phyloP scores from a whole-genome alignment of 1,140 invertebrate genomes.

The Contarinia nasturtii region DNA sequence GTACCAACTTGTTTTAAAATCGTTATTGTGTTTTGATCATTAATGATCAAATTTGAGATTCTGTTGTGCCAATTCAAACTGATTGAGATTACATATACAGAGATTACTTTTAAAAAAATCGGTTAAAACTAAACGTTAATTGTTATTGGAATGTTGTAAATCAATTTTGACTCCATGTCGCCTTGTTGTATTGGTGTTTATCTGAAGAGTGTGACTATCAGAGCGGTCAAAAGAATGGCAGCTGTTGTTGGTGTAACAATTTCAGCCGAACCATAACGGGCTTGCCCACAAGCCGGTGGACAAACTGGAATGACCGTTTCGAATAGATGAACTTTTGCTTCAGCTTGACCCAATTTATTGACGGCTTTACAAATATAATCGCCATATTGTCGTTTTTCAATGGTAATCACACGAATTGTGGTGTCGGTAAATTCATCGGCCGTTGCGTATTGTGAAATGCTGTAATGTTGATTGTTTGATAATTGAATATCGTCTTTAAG shows the following conservation, averaged over 20 bases:
- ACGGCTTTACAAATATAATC: slow-evolving; percentile 68
- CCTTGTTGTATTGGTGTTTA: too few species aligned
- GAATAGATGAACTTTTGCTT: slow-evolving; percentile 61
- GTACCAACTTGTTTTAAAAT: too few species aligned
- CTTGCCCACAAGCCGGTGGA: slow-evolving; percentile 73
- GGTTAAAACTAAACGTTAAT: too few species aligned
- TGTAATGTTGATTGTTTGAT: slow-evolving; percentile 76
- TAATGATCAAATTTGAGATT: too few species aligned
- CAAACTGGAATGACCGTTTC: slow-evolving; percentile 82
- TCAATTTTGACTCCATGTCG: too few species aligned
- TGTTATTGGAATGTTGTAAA: too few species aligned
- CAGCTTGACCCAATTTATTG: slow-evolving; percentile 67
- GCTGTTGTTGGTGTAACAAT: slow-evolving; percentile 6
- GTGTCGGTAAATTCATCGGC: slow-evolving; percentile 80
- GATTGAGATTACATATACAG: too few species aligned
- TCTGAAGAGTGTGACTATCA: neutral
- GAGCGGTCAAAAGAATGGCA: neutral
- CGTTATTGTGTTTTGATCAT: too few species aligned
- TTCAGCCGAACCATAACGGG: slow-evolving; percentile 36
- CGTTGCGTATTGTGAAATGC: slow-evolving; percentile 74
- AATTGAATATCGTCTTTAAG: slow-evolving; percentile 60
- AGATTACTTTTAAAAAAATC: too few species aligned
- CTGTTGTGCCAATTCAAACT: too few species aligned
- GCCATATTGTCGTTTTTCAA: slow-evolving; percentile 79
- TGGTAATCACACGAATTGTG: slow-evolving; percentile 70